Evolutionary conservation across 2,888 invertebrate species (phyloP).

Genomic region (Seira sanloemensis): DNA sequence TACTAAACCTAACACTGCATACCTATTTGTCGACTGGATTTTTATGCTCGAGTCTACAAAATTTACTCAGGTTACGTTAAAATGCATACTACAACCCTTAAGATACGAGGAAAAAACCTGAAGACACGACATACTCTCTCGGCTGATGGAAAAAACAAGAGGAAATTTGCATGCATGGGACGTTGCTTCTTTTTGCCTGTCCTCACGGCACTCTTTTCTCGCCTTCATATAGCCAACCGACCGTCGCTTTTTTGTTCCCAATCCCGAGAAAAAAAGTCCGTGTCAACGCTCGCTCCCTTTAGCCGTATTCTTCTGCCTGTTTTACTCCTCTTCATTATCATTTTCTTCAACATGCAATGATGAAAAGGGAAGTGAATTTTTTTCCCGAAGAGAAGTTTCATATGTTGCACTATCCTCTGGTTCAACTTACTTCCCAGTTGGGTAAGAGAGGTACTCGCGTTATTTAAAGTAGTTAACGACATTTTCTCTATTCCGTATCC

Average conservation of each 20-base stretch:
- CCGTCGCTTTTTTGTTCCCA: too few species aligned
- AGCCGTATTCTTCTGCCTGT: background rate
- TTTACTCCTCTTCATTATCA: background rate
- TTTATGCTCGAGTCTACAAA: too few species aligned
- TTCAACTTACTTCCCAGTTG: background rate
- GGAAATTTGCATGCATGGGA: conserved; percentile 24
- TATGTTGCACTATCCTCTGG: background rate
- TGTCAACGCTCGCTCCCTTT: background rate
- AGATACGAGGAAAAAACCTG: background rate
- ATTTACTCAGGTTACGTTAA: background rate
- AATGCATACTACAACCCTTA: background rate
- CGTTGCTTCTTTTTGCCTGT: too few species aligned
- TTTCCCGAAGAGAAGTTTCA: background rate
- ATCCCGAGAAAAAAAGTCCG: too few species aligned
- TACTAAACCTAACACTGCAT: too few species aligned
- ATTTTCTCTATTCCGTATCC: too few species aligned
- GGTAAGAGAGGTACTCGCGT: too few species aligned
- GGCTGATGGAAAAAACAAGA: too few species aligned
- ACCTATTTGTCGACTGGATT: too few species aligned
- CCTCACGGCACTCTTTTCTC: too few species aligned
- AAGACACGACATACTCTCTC: background rate
- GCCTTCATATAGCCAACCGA: too few species aligned
- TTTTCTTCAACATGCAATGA: background rate
- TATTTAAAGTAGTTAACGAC: conserved; percentile 19
- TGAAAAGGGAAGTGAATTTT: too few species aligned